phyloP scores from a whole-genome alignment of 2,888 invertebrate species.

The Drosophila demipolita region DNA sequence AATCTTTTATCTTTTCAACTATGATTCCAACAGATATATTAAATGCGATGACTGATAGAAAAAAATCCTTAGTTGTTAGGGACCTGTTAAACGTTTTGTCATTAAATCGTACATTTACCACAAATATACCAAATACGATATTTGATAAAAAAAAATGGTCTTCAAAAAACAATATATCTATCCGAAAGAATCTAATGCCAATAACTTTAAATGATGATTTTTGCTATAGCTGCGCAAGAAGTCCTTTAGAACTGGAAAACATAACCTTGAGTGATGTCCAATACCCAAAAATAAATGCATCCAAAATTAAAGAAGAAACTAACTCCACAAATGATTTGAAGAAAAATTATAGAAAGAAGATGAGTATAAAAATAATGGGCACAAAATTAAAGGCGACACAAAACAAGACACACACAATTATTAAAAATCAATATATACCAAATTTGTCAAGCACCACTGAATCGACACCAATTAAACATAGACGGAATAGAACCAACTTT shows the following conservation, averaged over 20 bases:
- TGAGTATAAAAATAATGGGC: neutral
- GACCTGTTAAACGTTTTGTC: neutral
- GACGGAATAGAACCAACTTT: conserved; percentile 15
- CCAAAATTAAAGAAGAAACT: neutral
- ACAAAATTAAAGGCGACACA: conserved; percentile 8
- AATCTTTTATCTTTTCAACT: neutral
- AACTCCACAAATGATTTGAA: neutral
- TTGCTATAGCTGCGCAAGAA: conserved; percentile 8
- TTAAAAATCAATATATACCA: neutral
- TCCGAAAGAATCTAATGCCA: conserved; percentile 7
- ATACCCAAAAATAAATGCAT: neutral
- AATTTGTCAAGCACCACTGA: neutral
- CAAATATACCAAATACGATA: conserved; percentile 2
- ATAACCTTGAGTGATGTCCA: neutral
- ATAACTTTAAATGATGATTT: conserved; percentile 6
- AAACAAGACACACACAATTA: neutral
- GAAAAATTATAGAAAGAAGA: conserved; percentile 2
- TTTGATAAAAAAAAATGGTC: conserved; percentile 3
- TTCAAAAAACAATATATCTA: neutral
- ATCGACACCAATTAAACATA: neutral
- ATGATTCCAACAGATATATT: conserved; percentile 3
- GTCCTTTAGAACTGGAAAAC: neutral
- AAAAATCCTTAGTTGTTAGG: neutral
- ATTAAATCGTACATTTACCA: neutral
- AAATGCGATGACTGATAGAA: neutral